Evolutionary conservation across 2,797 vertebrate genomes (phyloP).

Genomic region (Rhincodon typus): DNA sequence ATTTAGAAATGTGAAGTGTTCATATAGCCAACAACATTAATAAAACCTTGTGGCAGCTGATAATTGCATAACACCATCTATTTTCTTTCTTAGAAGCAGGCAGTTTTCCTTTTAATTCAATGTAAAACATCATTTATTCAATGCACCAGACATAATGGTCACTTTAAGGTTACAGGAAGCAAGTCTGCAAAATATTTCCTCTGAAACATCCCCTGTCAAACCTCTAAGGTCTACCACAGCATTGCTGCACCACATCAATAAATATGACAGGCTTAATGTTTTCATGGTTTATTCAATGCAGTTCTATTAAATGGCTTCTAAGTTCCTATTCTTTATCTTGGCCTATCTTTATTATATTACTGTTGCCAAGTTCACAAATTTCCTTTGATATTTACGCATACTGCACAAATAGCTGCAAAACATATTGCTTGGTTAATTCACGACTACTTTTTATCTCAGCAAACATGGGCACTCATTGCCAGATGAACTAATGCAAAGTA

Average conservation of each 20-base stretch:
- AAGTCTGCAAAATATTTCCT: conserved; percentile 38
- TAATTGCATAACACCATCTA: not conserved
- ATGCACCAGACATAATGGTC: conserved; percentile 33
- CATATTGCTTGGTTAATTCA: conserved; percentile 9
- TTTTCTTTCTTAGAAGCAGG: conserved; percentile 27
- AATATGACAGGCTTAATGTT: conserved; percentile 36
- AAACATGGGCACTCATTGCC: not conserved
- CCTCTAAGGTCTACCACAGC: conserved; percentile 35
- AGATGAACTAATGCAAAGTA: not conserved
- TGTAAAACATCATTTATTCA: conserved; percentile 36
- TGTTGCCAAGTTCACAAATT: conserved; percentile 31
- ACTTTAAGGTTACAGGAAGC: conserved; percentile 37
- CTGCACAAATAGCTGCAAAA: conserved; percentile 10
- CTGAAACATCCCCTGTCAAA: conserved; percentile 36
- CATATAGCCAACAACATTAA: not conserved
- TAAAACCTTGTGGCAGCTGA: not conserved
- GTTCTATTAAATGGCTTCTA: conserved; percentile 21
- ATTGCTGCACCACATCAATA: conserved; percentile 36
- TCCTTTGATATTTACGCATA: conserved; percentile 20
- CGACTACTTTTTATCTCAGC: not conserved
- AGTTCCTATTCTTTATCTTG: conserved; percentile 30
- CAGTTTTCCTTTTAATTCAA: conserved; percentile 15
- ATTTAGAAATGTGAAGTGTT: not conserved
- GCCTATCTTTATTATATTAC: conserved; percentile 29
- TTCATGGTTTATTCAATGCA: conserved; percentile 31